These are phyloP conservation scores for Hippocampus mohnikei DNA, from an alignment of 2,113 vertebrate species.

Conservation along the genomic window DNA sequence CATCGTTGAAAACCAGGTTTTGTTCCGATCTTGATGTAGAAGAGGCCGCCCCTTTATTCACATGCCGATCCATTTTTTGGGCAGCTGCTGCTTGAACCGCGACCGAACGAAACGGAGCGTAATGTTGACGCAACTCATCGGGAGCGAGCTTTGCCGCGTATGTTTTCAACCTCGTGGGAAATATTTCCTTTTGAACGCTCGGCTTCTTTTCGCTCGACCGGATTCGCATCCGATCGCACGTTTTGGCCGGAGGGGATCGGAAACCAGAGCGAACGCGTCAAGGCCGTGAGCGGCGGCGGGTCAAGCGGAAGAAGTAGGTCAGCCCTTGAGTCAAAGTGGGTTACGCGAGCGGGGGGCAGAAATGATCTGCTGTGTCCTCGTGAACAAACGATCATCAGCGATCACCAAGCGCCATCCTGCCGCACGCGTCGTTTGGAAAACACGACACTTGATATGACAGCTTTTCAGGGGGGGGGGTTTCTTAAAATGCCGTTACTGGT, in stretches of 20 bases:
- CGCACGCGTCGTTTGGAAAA: conserved; percentile 21
- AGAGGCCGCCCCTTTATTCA: too few species aligned
- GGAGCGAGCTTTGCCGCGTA: neutral
- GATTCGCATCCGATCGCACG: conserved; percentile 16
- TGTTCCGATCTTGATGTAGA: too few species aligned
- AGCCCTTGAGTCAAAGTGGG: conserved; percentile 54
- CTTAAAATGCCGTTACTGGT: conserved; percentile 1
- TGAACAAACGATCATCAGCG: conserved; percentile 49
- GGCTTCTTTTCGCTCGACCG: conserved; percentile 22
- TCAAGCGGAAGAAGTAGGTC: conserved; percentile 62
- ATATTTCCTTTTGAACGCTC: conserved; percentile 5
- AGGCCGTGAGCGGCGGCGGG: conserved; percentile 33
- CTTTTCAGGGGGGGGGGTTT: neutral
- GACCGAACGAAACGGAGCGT: neutral
- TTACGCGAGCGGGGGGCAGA: conserved; percentile 26
- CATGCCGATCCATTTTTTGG: too few species aligned
- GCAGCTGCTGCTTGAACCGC: too few species aligned
- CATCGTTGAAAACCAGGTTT: conserved; percentile 37
- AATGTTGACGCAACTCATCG: conserved; percentile 1
- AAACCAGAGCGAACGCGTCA: conserved; percentile 7
- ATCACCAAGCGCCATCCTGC: conserved; percentile 18
- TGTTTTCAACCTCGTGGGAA: neutral
- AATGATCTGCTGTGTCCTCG: conserved; percentile 36
- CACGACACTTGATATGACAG: neutral
- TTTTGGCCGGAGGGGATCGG: neutral